These are phyloP conservation scores for Cynodonichthys magdalenae DNA, from an alignment of 2,797 vertebrate species.

Conservation along the genomic window DNA sequence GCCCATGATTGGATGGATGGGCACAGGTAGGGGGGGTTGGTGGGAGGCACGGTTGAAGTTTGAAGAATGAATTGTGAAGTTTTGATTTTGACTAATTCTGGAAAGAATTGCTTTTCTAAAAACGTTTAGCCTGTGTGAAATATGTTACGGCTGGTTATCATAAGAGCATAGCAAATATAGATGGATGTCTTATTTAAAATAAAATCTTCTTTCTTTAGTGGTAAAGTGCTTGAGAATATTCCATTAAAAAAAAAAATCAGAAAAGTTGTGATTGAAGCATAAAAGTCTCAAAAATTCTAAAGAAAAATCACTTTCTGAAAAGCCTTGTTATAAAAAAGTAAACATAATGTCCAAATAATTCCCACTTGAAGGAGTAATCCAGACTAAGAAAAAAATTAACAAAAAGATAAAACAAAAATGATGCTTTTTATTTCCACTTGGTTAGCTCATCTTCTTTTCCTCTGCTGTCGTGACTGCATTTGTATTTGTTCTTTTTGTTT, in stretches of 20 bases:
- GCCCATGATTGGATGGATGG: constrained; percentile 85
- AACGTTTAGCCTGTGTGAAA: constrained; percentile 11
- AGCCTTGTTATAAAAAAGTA: constrained; percentile 14
- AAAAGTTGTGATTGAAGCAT: constrained; percentile 11
- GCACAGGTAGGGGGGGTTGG: constrained; percentile 58
- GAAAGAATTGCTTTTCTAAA: background rate
- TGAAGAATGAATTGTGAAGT: constrained; percentile 74
- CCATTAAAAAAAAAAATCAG: constrained; percentile 13
- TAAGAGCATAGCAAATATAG: constrained; percentile 17
- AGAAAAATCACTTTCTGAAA: constrained; percentile 4
- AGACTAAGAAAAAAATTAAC: constrained; percentile 16
- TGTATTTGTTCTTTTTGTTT: constrained; percentile 46
- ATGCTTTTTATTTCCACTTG: constrained; percentile 41
- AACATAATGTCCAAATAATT: constrained; percentile 16
- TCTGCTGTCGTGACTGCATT: constrained; percentile 28
- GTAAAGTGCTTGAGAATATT: constrained; percentile 19
- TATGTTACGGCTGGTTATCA: constrained; percentile 16
- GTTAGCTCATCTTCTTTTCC: constrained; percentile 37
- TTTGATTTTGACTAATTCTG: constrained; percentile 39
- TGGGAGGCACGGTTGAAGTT: constrained; percentile 63
- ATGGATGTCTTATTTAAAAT: constrained; percentile 9
- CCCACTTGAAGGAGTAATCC: constrained; percentile 24
- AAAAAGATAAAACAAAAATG: constrained; percentile 18
- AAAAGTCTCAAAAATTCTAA: background rate
- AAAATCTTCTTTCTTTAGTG: constrained; percentile 6